These are phyloP conservation scores for Dromiciops gliroides DNA, from an alignment of 2,113 vertebrate genomes.

Conservation along the genomic window DNA sequence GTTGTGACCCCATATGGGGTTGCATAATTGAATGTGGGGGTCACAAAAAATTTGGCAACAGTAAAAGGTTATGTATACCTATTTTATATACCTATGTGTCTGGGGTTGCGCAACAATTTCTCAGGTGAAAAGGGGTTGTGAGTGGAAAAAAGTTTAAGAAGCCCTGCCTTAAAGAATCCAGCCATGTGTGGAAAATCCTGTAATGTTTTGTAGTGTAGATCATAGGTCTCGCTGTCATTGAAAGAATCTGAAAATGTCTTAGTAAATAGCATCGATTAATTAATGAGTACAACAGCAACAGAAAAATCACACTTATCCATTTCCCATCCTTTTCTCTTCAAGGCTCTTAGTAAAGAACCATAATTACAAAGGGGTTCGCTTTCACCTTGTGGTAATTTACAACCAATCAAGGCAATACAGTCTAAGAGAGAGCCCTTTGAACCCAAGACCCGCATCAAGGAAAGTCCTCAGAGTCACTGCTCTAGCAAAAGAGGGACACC, in stretches of 20 bases:
- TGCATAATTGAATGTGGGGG: too few species aligned
- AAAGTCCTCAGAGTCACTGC: conserved; percentile 72
- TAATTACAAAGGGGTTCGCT: conserved; percentile 73
- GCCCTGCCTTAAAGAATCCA: background rate
- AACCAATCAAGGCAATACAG: conserved; percentile 55
- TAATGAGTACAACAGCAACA: conserved; percentile 65
- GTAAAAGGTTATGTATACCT: too few species aligned
- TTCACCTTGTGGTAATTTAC: conserved; percentile 61
- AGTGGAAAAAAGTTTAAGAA: too few species aligned
- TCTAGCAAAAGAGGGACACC: conserved; percentile 59
- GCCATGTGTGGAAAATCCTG: conserved; percentile 61
- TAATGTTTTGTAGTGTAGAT: conserved; percentile 66
- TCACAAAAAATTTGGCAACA: too few species aligned
- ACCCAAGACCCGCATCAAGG: conserved; percentile 51
- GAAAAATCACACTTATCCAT: conserved; percentile 70
- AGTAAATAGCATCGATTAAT: conserved; percentile 74
- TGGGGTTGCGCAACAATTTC: too few species aligned
- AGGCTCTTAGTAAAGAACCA: conserved; percentile 62
- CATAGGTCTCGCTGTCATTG: conserved; percentile 65
- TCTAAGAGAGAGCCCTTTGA: conserved; percentile 55
- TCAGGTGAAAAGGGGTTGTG: too few species aligned
- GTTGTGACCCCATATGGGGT: too few species aligned
- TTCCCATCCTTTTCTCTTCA: conserved; percentile 78
- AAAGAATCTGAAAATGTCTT: conserved; percentile 72
- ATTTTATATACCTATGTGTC: too few species aligned